Percentiles rank a stretch among this genome's conserved stretches.
These are phyloP conservation scores for Drosophila kikkawai DNA, from an alignment of 1,140 invertebrate species.

Conservation along the genomic window DNA sequence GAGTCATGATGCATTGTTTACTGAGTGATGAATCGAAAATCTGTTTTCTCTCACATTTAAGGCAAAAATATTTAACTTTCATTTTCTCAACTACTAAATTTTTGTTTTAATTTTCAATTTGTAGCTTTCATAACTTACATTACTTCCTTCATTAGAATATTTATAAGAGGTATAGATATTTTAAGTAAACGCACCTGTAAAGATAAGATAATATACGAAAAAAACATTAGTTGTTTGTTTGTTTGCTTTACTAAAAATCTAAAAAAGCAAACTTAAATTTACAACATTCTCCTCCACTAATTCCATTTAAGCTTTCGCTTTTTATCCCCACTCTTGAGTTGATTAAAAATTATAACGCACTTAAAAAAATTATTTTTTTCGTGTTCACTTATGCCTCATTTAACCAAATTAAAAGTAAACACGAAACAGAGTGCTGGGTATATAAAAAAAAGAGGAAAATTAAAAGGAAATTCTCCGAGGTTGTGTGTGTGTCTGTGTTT, in stretches of 20 bases:
- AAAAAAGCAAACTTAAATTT: neutral
- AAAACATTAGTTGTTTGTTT: slow-evolving; percentile 26
- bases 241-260: neutral
- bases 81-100: no score
- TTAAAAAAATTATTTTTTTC: slow-evolving; percentile 62
- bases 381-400: slow-evolving; percentile 80
- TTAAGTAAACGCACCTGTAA: slow-evolving; percentile 56
- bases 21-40: slow-evolving; percentile 4
- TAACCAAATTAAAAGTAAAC: slow-evolving; percentile 84
- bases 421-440: slow-evolving; percentile 46
- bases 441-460: slow-evolving; percentile 46
- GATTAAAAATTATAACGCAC: slow-evolving; percentile 80
- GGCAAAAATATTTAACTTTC: neutral
- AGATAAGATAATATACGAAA: slow-evolving; percentile 24
- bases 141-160: neutral
- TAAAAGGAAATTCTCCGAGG: slow-evolving; percentile 52
- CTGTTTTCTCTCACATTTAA: neutral
- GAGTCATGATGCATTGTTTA: slow-evolving; percentile 10
- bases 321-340: slow-evolving; percentile 44
- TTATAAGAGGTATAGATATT: neutral
- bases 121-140: slow-evolving; percentile 9
- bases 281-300: neutral
- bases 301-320: slow-evolving; percentile 10
- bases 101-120: neutral
- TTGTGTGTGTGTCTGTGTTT: slow-evolving; percentile 23